phyloP scores from a whole-genome alignment of 2,888 invertebrate genomes.

The Leptinotarsa peninsularis region DNA sequence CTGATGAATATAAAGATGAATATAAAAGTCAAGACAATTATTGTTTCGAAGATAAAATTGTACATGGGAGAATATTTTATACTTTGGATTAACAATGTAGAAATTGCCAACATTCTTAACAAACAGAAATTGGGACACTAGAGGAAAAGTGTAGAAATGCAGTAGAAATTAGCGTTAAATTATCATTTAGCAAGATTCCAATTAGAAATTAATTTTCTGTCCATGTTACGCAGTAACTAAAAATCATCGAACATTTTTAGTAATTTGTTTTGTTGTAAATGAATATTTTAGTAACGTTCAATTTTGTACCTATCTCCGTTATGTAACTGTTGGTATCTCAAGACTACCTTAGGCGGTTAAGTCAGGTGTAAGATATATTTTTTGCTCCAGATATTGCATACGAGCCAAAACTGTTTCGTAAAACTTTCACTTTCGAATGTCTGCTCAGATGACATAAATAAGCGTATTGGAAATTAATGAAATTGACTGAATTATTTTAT shows the following conservation, averaged over 20 bases:
- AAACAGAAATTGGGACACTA: no score
- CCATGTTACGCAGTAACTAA: not conserved
- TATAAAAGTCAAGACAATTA: no score
- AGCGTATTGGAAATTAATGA: not conserved
- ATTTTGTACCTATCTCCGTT: constrained; percentile 15
- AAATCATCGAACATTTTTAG: not conserved
- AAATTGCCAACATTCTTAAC: not conserved
- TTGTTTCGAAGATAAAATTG: no score
- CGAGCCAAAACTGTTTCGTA: not conserved
- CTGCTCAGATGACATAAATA: constrained; percentile 21
- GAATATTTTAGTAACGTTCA: not conserved
- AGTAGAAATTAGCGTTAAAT: no score
- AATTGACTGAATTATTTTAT: not conserved
- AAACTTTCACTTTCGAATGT: constrained; percentile 26
- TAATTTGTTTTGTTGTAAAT: not conserved
- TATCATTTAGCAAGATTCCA: not conserved
- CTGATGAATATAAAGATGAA: no score
- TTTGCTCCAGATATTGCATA: constrained; percentile 27
- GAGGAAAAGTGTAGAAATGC: no score
- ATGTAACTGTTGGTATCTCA: constrained; percentile 11
- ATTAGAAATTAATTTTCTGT: not conserved
- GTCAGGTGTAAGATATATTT: constrained; percentile 15
- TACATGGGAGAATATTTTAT: no score
- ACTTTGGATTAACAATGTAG: no score
- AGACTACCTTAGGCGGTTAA: constrained; percentile 16